phyloP scores from a whole-genome alignment of 2,797 vertebrate species.

The Zonotrichia albicollis region DNA sequence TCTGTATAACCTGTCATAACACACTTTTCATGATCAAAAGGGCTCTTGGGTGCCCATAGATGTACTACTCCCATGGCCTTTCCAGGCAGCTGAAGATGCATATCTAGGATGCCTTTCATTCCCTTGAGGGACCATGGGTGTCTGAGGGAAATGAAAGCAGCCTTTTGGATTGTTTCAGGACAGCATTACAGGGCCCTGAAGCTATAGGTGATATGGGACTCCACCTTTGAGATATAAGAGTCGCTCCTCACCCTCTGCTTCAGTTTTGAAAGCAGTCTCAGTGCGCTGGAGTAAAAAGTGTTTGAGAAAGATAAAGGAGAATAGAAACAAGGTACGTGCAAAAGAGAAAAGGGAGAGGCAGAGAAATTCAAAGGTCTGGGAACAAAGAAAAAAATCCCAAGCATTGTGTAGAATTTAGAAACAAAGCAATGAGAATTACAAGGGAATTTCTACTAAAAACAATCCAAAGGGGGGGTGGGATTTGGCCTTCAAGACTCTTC shows the following conservation, averaged over 20 bases:
- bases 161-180: background rate
- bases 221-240: background rate
- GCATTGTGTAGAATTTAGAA: background rate
- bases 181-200: background rate
- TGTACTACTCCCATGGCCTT: background rate
- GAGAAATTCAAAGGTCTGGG: background rate
- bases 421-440: background rate
- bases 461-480: background rate
- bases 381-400: background rate
- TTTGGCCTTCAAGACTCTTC: background rate
- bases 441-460: background rate
- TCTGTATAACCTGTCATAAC: background rate
- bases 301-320: background rate
- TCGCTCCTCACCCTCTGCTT: background rate
- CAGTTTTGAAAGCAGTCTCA: background rate
- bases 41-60: background rate
- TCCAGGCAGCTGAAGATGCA: background rate
- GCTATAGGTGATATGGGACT: background rate
- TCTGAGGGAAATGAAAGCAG: background rate
- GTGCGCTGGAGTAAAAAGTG: background rate
- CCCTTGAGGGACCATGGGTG: background rate
- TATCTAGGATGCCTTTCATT: background rate
- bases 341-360: background rate
- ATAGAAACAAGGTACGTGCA: background rate
- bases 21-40: background rate